These are phyloP conservation scores for Gymnogyps californianus DNA, from an alignment of 2,113 vertebrate species.

Conservation along the genomic window DNA sequence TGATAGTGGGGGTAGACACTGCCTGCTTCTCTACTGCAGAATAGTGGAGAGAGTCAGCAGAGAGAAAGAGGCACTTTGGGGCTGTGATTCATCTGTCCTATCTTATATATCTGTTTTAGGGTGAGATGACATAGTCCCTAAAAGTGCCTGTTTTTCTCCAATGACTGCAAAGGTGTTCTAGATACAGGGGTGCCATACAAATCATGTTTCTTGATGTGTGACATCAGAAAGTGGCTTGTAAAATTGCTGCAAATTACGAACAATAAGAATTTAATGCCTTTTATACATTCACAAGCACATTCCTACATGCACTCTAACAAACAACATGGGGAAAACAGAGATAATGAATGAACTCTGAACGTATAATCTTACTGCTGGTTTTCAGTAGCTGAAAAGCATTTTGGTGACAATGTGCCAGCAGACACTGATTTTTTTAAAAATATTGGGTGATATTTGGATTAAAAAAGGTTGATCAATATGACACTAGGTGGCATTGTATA, in stretches of 20 bases:
- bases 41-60: not conserved
- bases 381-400: not conserved
- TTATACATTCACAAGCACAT: not conserved
- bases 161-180: not conserved
- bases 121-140: not conserved
- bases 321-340: not conserved
- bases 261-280: not conserved
- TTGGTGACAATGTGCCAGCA: not conserved
- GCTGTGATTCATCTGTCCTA: not conserved
- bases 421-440: not conserved
- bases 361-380: not conserved
- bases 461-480: not conserved
- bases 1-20: not conserved
- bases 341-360: not conserved
- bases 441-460: not conserved
- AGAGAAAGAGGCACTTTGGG: not conserved
- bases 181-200: not conserved
- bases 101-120: not conserved
- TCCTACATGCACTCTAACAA: not conserved
- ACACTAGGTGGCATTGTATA: constrained; percentile 64
- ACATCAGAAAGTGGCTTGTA: not conserved
- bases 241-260: not conserved
- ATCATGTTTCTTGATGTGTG: rapidly evolving
- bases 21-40: not conserved
- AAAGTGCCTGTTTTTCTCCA: not conserved